Evolutionary conservation across 2,113 vertebrate genomes (phyloP), one percentile per base, ranked within the genome.

Genomic region (Xiphorhynchus elegans): DNA sequence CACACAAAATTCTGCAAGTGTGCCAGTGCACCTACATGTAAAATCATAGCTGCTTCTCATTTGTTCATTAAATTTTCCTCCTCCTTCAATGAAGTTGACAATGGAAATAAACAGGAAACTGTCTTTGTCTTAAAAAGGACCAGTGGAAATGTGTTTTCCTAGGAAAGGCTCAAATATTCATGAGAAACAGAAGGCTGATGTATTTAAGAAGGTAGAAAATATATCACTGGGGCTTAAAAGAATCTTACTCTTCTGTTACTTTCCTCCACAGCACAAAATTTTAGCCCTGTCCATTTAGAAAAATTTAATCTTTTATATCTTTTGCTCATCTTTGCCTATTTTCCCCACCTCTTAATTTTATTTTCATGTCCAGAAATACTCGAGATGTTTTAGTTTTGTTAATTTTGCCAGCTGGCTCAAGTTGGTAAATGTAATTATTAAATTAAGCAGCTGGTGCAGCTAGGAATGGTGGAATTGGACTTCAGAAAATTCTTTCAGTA

Each of bases 51-150:
- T 68, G 11, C 2, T 72, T 6, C 2, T 4, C 4, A 25, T 66
- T 68, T 68, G 24, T 75, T 75, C 20, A 46, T 26, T 24, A 24
- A 11, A 59, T 82, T 80, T 78, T 16, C 11, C 62, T 37, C 37
- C 5, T 46, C 4, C 5, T 42, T 56, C 3, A 12, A 2, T n/a
- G 40, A 46, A 2, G 3, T 9, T 75, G 11, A 49, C 11, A 12
- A 56, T 17, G 5, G 23, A 87, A 91, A 74, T 40, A 62, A 60
- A 47, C 2, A 29, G 7, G 7, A 89, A 1, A 33, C 3, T 12
- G n/a, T 9, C 13, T 63, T 37, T 80, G 16, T 4, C 19, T 60
- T 59, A 59, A 83, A 58, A 80, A 68, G 7, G 6, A 47, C 8
- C 1, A 78, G 5, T 28, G 13, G 10, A 91, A 89, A 58, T 69